Percentiles rank a stretch among this genome's conserved stretches.
Conservation (phyloP, 2,797 vertebrate species). For the Ataeniobius toweri region DNA sequence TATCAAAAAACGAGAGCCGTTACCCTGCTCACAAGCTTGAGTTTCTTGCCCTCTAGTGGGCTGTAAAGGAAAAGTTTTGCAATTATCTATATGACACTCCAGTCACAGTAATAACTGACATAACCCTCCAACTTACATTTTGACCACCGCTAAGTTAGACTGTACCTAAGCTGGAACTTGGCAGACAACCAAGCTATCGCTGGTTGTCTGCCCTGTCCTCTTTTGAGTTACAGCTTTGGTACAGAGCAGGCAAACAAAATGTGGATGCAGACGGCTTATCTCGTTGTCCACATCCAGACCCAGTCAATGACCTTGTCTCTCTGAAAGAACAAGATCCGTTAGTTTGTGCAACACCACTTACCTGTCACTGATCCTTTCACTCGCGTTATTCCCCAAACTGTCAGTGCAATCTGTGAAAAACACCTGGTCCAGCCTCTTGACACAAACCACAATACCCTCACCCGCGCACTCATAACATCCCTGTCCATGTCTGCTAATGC, state of each 20-base stretch:
- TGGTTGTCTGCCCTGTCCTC: neutral
- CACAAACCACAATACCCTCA: neutral
- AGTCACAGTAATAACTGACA: too few species aligned
- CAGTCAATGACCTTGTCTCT: neutral
- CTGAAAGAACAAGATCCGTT: neutral
- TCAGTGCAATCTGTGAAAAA: slow-evolving; percentile 1
- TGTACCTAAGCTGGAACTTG: too few species aligned
- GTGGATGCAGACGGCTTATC: neutral
- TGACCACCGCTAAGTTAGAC: too few species aligned
- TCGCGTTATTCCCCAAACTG: neutral
- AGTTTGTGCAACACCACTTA: neutral
- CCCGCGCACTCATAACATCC: neutral
- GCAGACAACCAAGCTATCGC: neutral
- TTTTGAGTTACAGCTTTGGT: neutral
- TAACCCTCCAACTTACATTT: too few species aligned
- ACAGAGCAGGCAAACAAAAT: neutral
- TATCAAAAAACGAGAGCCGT: too few species aligned
- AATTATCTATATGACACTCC: too few species aligned
- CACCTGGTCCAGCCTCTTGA: neutral
- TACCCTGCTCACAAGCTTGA: too few species aligned
- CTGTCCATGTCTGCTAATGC: neutral
- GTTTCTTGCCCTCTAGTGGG: too few species aligned
- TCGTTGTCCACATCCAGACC: neutral
- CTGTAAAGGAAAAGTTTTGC: too few species aligned
- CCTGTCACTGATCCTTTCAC: neutral